Evolutionary conservation across 2,113 vertebrate genomes (phyloP).

Genomic region (Upupa epops): DNA sequence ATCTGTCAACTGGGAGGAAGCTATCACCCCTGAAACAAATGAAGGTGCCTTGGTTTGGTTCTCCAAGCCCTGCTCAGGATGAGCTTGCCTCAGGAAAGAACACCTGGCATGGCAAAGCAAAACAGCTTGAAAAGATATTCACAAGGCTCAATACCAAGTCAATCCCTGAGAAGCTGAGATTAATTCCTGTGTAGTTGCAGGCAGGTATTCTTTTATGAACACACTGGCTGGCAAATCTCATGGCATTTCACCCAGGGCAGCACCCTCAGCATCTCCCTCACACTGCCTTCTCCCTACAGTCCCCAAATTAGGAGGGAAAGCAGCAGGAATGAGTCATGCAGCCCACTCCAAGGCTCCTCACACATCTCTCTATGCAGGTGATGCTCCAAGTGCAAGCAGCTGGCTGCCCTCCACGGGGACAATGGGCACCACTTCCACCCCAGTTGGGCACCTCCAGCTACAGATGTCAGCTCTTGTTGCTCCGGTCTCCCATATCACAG

Average conservation of each 20-base stretch:
- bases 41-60: not conserved
- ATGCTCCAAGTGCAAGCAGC: constrained; percentile 36
- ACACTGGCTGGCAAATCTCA: not conserved
- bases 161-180: not conserved
- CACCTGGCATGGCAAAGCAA: not conserved
- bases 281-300: not conserved
- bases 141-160: not conserved
- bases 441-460: constrained; percentile 1
- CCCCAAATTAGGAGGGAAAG: not conserved
- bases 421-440: not conserved
- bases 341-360: not conserved
- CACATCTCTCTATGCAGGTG: not conserved
- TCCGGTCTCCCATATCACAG: constrained; percentile 65
- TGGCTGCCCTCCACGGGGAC: constrained; percentile 62
- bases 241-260: not conserved
- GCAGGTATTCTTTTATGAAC: not conserved
- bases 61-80: not conserved
- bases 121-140: not conserved
- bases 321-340: not conserved
- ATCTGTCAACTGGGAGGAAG: not conserved
- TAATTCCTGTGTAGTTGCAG: not conserved
- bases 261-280: not conserved
- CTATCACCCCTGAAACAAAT: not conserved
- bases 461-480: constrained; percentile 68
- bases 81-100: not conserved